Percentiles rank a stretch among this genome's conserved stretches.
These are phyloP conservation scores for Agonopterix subpropinquella DNA, from an alignment of 2,888 invertebrate species.

Conservation along the genomic window DNA sequence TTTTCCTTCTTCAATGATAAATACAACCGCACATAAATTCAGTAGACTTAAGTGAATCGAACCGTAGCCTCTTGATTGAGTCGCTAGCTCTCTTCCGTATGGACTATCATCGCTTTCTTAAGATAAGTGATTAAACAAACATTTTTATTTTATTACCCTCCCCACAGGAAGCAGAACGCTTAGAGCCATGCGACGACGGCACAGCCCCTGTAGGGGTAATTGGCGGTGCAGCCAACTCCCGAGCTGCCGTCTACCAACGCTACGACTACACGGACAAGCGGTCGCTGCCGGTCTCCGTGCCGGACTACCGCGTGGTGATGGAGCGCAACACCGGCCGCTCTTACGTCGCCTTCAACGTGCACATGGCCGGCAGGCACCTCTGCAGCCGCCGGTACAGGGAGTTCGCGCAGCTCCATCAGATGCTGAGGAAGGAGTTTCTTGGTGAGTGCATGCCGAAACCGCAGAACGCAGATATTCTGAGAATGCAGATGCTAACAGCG, in stretches of 20 bases:
- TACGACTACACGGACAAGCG: constrained; percentile 98
- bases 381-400: constrained; percentile 98
- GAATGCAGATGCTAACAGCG: no score
- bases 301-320: constrained; percentile 92
- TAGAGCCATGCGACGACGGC: constrained; percentile 89
- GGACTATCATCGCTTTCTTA: no score
- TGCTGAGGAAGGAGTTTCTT: constrained; percentile 93
- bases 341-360: constrained; percentile 97
- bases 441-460: constrained; percentile 61
- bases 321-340: constrained; percentile 87
- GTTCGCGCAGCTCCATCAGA: constrained; percentile 92
- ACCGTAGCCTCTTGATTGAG: no score
- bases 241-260: constrained; percentile 68
- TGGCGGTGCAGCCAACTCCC: constrained; percentile 65
- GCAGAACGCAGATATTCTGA: constrained; percentile 18
- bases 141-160: no score
- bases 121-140: no score
- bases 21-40: no score
- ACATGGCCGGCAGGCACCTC: constrained; percentile 98
- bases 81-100: no score
- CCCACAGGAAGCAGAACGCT: constrained; percentile 86
- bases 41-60: no score
- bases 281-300: constrained; percentile 90
- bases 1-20: no score
- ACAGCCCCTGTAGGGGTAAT: constrained; percentile 60